Evolutionary conservation across 2,888 invertebrate genomes (phyloP).

Genomic region (Phrixothrix hirtus): DNA sequence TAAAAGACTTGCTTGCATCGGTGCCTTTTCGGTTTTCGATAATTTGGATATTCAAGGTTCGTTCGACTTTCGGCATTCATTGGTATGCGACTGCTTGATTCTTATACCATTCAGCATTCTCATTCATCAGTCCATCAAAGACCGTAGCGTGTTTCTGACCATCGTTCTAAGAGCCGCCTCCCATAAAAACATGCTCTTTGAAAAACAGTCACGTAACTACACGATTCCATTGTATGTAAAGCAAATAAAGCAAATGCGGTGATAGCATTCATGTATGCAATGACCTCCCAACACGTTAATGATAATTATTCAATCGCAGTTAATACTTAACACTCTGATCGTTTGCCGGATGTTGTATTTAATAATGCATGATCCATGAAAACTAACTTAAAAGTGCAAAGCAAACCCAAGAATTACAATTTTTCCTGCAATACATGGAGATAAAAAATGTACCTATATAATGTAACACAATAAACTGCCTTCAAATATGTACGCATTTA

Average conservation of each 20-base stretch:
- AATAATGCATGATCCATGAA: conserved; percentile 16
- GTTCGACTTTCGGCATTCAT: conserved; percentile 40
- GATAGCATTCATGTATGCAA: conserved; percentile 43
- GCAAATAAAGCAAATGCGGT: conserved; percentile 50
- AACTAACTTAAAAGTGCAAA: conserved; percentile 1
- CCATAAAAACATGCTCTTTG: conserved; percentile 51
- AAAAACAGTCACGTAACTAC: conserved; percentile 53
- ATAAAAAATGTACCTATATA: no score
- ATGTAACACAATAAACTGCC: no score
- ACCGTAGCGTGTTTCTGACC: conserved; percentile 33
- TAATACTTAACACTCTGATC: conserved; percentile 38
- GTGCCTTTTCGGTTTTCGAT: conserved; percentile 37
- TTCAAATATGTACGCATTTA: conserved; percentile 26
- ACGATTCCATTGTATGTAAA: conserved; percentile 55
- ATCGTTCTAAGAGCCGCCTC: conserved; percentile 35
- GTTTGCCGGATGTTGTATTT: conserved; percentile 38
- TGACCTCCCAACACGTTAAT: conserved; percentile 54
- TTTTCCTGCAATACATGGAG: no score
- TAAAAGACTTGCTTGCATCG: conserved; percentile 28
- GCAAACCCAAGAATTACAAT: no score
- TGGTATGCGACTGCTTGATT: conserved; percentile 44
- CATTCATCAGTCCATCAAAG: conserved; percentile 48
- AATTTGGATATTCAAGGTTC: conserved; percentile 34
- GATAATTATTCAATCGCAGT: conserved; percentile 53
- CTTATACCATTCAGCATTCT: conserved; percentile 44